Evolutionary conservation across 2,113 vertebrate species (phyloP).

Genomic region (Micromys minutus): DNA sequence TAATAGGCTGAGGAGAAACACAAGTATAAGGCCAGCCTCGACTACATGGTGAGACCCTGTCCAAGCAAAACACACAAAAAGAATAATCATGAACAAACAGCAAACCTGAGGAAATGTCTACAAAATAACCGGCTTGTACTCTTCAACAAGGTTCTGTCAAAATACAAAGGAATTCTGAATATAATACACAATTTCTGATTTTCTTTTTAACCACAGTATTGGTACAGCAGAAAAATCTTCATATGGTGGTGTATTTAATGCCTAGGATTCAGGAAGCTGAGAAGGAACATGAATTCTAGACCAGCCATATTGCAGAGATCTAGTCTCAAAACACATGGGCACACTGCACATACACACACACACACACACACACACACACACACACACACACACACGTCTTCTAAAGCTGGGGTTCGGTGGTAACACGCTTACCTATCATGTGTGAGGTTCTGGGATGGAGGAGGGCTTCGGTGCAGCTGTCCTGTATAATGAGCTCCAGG

Average conservation of each 20-base stretch:
- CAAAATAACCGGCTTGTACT: neutral
- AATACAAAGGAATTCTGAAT: neutral
- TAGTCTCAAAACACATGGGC: neutral
- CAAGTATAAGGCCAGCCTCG: neutral
- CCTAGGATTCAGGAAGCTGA: neutral
- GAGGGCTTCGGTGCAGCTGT: neutral
- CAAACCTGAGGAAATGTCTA: neutral
- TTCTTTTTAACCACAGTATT: neutral
- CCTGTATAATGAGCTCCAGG: neutral
- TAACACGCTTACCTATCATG: neutral
- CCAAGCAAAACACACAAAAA: neutral
- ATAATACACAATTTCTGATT: neutral
- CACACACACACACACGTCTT: neutral
- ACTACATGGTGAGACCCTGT: neutral
- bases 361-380: neutral
- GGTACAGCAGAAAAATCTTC: constrained; percentile 35
- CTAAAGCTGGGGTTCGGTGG: neutral
- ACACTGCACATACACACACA: no score
- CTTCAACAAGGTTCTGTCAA: neutral
- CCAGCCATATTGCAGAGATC: neutral
- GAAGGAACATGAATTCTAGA: neutral
- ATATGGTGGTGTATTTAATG: neutral
- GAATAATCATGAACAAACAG: neutral
- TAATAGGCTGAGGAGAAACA: neutral
- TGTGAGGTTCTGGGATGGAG: neutral